phyloP scores from a whole-genome alignment of 2,888 invertebrate genomes.

The Dorcus hopei region DNA sequence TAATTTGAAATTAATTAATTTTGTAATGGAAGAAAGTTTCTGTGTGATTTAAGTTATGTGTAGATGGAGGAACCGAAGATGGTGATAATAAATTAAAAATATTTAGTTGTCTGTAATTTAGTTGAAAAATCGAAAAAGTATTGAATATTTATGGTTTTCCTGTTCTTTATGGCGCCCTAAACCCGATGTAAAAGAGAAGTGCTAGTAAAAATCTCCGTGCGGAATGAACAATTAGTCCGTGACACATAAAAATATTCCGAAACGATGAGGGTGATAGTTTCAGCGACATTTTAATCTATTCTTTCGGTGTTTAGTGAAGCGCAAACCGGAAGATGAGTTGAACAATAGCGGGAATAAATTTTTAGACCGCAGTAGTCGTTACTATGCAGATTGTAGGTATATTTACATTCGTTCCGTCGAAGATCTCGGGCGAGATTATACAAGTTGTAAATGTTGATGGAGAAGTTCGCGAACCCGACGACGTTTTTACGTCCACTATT shows the following conservation, averaged over 20 bases:
- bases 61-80: too few relatives aligned
- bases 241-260: conserved; percentile 22
- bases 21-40: too few relatives aligned
- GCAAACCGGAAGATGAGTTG: conserved; percentile 23
- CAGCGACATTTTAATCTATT: conserved; percentile 15
- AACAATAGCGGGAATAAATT: conserved; percentile 25
- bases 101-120: too few relatives aligned
- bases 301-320: conserved; percentile 14
- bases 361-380: conserved; percentile 31
- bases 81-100: too few relatives aligned
- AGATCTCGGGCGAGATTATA: conserved; percentile 18
- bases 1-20: too few relatives aligned
- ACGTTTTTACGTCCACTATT: background rate
- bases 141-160: conserved; percentile 11
- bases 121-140: conserved; percentile 3
- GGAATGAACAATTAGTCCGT: conserved; percentile 22
- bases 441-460: conserved; percentile 9
- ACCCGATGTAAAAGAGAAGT: conserved; percentile 6
- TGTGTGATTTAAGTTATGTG: too few relatives aligned
- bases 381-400: conserved; percentile 35
- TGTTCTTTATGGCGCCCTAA: conserved; percentile 6
- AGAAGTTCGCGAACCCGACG: background rate
- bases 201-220: conserved; percentile 3
- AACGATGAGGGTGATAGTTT: conserved; percentile 1
- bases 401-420: conserved; percentile 34